A percentile compares a stretch with the other conserved stretches of the same genome.
Conservation (phyloP, 2,888 invertebrate species). For the Lepidochrysops patricia region DNA sequence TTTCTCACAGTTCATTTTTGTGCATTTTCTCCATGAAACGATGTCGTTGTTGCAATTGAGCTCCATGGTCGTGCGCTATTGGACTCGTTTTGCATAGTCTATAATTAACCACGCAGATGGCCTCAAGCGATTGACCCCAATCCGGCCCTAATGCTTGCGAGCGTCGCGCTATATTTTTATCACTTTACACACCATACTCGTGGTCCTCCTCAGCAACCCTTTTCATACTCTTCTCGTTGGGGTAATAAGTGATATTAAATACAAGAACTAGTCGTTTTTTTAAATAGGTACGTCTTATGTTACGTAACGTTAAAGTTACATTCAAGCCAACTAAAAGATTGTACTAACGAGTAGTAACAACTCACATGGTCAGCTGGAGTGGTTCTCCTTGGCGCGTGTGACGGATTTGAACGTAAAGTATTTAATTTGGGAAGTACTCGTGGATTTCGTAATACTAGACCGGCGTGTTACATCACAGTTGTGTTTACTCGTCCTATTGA, state of each 20-base stretch:
- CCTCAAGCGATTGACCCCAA: constrained; percentile 71
- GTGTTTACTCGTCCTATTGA: constrained; percentile 53
- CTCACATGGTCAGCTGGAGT: constrained; percentile 16
- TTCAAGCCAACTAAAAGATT: background rate
- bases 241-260: too few species aligned
- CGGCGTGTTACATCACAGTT: constrained; percentile 52
- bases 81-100: constrained; percentile 52
- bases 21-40: constrained; percentile 6
- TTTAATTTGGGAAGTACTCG: constrained; percentile 42
- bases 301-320: background rate
- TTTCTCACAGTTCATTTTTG: background rate
- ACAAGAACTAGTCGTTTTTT: background rate
- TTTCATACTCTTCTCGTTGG: background rate
- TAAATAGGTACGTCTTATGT: too few species aligned
- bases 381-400: constrained; percentile 47
- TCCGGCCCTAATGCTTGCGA: constrained; percentile 60
- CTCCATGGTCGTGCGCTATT: constrained; percentile 52
- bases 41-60: constrained; percentile 45
- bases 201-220: constrained; percentile 18
- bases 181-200: constrained; percentile 43
- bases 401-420: constrained; percentile 2
- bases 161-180: constrained; percentile 61
- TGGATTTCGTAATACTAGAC: constrained; percentile 50
- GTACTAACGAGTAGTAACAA: background rate
- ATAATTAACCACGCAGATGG: constrained; percentile 71